phyloP scores from a whole-genome alignment of 2,888 invertebrate genomes.

The Caenorhabditis zanzibari region DNA sequence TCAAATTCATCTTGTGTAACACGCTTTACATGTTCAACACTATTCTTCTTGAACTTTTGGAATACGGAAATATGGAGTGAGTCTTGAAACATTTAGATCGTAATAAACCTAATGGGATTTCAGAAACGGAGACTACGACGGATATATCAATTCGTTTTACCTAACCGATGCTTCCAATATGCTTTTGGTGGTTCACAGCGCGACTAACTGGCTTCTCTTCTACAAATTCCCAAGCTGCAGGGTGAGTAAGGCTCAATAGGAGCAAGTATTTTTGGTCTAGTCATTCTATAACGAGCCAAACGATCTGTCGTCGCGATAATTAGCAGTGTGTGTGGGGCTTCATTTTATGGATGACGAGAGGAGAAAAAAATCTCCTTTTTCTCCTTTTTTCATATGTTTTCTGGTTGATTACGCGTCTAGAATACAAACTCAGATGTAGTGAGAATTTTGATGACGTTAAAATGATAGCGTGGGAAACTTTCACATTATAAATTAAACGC shows the following conservation, averaged over 20 bases:
- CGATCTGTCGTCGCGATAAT: constrained; percentile 31
- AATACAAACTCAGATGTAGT: background rate
- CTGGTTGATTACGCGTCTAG: constrained; percentile 41
- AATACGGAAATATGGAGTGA: constrained; percentile 72
- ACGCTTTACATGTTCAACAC: constrained; percentile 83
- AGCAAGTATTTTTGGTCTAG: background rate
- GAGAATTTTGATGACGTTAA: constrained; percentile 25
- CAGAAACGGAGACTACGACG: constrained; percentile 67
- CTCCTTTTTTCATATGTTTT: constrained; percentile 23
- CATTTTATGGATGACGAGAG: constrained; percentile 23
- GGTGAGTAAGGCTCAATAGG: constrained; percentile 35
- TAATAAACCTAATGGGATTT: constrained; percentile 4
- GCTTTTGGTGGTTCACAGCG: constrained; percentile 80
- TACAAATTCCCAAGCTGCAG: constrained; percentile 77
- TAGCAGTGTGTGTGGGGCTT: constrained; percentile 30
- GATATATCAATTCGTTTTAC: constrained; percentile 78
- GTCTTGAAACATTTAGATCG: background rate
- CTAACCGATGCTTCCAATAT: constrained; percentile 81
- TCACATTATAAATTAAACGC: background rate
- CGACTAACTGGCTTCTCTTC: constrained; percentile 83
- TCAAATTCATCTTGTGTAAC: constrained; percentile 83
- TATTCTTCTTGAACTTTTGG: constrained; percentile 81
- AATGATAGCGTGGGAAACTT: background rate
- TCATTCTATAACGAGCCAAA: constrained; percentile 15
- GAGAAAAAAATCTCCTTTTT: background rate